Evolutionary conservation across 2,113 vertebrate genomes (phyloP).

Genomic region (Lepisosteus oculatus): DNA sequence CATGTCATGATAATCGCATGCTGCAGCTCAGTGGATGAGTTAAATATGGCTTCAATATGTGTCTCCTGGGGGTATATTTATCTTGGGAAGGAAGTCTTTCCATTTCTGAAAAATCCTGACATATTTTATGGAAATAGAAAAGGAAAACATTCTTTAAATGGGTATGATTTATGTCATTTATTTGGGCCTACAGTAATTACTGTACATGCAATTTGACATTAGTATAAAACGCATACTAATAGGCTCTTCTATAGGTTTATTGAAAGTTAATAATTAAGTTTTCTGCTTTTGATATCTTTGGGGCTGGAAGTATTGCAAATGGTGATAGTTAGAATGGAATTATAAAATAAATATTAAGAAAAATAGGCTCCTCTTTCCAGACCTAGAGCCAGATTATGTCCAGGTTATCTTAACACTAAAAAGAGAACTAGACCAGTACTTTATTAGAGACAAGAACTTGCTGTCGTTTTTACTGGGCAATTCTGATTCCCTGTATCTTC

Average conservation of each 20-base stretch:
- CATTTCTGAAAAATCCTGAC: conserved; percentile 38
- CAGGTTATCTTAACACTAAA: no score
- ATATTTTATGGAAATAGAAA: conserved; percentile 26
- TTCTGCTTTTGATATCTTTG: neutral
- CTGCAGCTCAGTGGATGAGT: conserved; percentile 24
- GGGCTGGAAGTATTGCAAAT: conserved; percentile 4
- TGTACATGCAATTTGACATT: conserved; percentile 22
- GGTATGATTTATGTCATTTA: conserved; percentile 25
- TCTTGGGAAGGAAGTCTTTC: conserved; percentile 35
- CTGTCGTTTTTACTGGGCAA: no score
- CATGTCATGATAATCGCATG: neutral
- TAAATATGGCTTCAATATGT: conserved; percentile 24
- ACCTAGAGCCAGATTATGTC: no score
- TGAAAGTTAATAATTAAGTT: conserved; percentile 12
- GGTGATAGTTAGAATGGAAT: neutral
- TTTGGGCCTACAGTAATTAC: conserved; percentile 29
- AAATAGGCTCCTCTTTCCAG: no score
- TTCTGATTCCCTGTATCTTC: no score
- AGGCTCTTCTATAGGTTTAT: neutral
- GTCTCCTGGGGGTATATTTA: conserved; percentile 31
- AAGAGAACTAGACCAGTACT: no score
- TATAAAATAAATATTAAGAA: neutral
- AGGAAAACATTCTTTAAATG: conserved; percentile 37
- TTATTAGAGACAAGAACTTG: no score
- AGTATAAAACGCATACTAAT: neutral